Conservation (phyloP, 2,113 vertebrate species). For the Pristiophorus japonicus region DNA sequence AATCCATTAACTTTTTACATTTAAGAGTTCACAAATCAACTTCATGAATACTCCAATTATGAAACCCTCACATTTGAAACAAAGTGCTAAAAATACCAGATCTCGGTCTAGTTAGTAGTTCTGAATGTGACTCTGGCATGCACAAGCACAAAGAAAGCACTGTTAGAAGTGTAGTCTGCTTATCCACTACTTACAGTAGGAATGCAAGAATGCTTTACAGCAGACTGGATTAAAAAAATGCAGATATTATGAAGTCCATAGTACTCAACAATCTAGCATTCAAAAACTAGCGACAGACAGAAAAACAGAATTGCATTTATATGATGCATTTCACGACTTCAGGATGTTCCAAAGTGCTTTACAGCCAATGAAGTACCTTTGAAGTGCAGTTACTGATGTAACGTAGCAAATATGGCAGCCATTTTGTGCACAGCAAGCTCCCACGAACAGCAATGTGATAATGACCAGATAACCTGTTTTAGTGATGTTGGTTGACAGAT, state of each 20-base stretch:
- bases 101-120: background rate
- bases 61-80: background rate
- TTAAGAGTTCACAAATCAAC: background rate
- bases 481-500: background rate
- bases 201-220: background rate
- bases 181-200: background rate
- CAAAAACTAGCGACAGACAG: background rate
- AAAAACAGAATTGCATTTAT: background rate
- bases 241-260: background rate
- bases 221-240: background rate
- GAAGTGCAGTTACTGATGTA: background rate
- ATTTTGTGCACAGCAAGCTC: background rate
- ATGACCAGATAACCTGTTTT: background rate
- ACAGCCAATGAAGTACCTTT: background rate
- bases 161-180: background rate
- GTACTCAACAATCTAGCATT: background rate
- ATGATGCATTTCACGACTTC: background rate
- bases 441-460: background rate
- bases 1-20: background rate
- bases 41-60: background rate
- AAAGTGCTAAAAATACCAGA: background rate
- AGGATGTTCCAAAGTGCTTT: background rate
- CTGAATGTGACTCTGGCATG: background rate
- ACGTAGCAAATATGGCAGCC: background rate
- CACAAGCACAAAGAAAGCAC: constrained; percentile 6